A percentile compares a stretch with the other conserved stretches of the same genome.
These are phyloP conservation scores for Spea hammondii DNA, from an alignment of 2,797 vertebrate species.

Conservation along the genomic window DNA sequence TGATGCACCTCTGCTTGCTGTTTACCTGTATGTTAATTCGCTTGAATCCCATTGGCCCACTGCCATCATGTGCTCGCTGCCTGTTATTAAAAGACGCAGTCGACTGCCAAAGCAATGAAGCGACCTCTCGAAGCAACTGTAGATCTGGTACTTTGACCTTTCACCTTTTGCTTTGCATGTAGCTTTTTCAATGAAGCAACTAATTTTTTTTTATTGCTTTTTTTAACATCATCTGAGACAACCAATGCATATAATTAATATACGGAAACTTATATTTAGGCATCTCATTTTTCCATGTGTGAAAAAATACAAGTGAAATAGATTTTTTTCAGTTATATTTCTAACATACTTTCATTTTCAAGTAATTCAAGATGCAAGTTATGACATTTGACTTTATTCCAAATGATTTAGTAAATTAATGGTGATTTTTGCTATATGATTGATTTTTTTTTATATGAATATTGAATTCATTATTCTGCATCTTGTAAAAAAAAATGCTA, in stretches of 20 bases:
- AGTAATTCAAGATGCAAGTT: conserved; percentile 68
- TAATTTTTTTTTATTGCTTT: conserved; percentile 76
- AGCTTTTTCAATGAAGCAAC: conserved; percentile 93
- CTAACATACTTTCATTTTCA: conserved; percentile 69
- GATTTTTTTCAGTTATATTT: conserved; percentile 59
- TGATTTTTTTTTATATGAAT: conserved; percentile 2
- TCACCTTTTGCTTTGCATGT: conserved; percentile 99
- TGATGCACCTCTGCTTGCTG: conserved; percentile 99
- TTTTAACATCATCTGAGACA: conserved; percentile 70
- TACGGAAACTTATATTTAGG: conserved; percentile 67
- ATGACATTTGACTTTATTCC: conserved; percentile 67
- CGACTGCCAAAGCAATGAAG: conserved; percentile 99
- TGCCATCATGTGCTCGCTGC: conserved; percentile 99
- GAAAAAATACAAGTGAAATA: conserved; percentile 57
- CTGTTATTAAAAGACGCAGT: conserved; percentile 99
- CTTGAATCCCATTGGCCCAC: conserved; percentile 99
- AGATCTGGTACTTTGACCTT: conserved; percentile 99
- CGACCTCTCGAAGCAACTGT: conserved; percentile 98
- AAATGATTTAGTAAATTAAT: conserved; percentile 52
- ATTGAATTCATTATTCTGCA: conserved; percentile 61
- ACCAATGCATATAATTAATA: conserved; percentile 71
- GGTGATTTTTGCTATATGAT: conserved; percentile 6
- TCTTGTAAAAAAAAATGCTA: conserved; percentile 51
- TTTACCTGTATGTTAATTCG: conserved; percentile 99
- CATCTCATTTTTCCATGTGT: conserved; percentile 73